Conservation (phyloP, 2,797 vertebrate genomes). For the Sternotherus odoratus region DNA sequence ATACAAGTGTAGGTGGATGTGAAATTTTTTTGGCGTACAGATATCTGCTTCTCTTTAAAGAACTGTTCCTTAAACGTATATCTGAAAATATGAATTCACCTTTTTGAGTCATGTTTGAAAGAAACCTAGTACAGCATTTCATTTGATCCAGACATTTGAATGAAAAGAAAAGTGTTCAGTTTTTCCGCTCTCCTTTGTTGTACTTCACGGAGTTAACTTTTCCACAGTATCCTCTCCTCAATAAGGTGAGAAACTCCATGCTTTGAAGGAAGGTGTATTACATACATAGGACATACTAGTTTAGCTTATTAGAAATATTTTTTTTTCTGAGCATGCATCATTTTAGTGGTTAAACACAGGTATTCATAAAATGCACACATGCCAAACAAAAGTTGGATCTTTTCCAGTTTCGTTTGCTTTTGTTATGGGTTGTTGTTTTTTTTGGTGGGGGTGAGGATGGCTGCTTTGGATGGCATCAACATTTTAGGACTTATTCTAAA, state of each 20-base stretch:
- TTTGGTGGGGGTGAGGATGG: too few relatives aligned
- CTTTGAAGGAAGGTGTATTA: not conserved
- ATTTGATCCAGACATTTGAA: not conserved
- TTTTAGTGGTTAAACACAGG: not conserved
- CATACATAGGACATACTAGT: not conserved
- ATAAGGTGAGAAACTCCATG: not conserved
- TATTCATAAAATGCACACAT: not conserved
- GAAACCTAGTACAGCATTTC: not conserved
- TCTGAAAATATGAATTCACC: not conserved
- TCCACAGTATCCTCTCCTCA: not conserved
- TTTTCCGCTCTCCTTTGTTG: not conserved
- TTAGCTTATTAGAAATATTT: constrained; percentile 37
- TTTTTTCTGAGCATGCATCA: not conserved
- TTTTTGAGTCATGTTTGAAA: not conserved
- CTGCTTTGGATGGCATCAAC: not conserved
- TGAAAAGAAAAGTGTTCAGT: not conserved
- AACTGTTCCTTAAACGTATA: not conserved
- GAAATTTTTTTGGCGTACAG: not conserved
- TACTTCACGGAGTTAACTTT: not conserved
- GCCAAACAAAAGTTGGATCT: constrained; percentile 13
- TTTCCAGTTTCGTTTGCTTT: not conserved
- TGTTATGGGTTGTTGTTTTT: not conserved
- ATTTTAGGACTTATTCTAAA: constrained; percentile 17
- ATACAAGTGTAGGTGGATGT: not conserved
- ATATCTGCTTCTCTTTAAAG: not conserved